These are phyloP conservation scores for Punctoribates punctum DNA, from an alignment of 2,888 invertebrate genomes.

Conservation along the genomic window DNA sequence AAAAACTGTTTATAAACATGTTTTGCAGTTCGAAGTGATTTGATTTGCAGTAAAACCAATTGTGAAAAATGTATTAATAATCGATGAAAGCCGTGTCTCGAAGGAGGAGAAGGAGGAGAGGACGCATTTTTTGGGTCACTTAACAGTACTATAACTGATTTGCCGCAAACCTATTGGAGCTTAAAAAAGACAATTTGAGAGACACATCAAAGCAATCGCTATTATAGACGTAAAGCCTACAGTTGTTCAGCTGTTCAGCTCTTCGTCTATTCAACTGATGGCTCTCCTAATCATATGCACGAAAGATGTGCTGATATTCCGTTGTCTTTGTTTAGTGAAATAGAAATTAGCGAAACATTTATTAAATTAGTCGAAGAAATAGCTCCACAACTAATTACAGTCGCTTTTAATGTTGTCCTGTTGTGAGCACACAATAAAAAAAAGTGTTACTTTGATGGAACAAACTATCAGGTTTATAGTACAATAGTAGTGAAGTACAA, in stretches of 20 bases:
- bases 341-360: not conserved
- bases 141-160: not conserved
- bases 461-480: no score
- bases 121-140: conserved; percentile 29
- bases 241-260: not conserved
- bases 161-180: conserved; percentile 19
- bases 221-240: not conserved
- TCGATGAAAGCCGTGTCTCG: conserved; percentile 4
- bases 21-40: not conserved
- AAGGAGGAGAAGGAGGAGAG: no score
- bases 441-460: no score
- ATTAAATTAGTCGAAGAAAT: not conserved
- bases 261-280: no score
- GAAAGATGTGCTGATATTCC: conserved; percentile 1
- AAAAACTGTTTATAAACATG: not conserved
- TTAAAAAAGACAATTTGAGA: conserved; percentile 22
- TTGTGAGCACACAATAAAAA: no score
- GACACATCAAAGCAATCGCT: conserved; percentile 13
- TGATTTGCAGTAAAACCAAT: not conserved
- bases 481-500: no score
- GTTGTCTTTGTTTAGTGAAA: not conserved
- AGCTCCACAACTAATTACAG: no score
- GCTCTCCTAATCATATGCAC: conserved; percentile 21
- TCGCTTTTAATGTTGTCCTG: no score
- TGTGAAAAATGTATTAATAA: conserved; percentile 17